Base-by-base conservation (phyloP, 2,888 invertebrate species). In the Cosmia pyralina region DNA sequence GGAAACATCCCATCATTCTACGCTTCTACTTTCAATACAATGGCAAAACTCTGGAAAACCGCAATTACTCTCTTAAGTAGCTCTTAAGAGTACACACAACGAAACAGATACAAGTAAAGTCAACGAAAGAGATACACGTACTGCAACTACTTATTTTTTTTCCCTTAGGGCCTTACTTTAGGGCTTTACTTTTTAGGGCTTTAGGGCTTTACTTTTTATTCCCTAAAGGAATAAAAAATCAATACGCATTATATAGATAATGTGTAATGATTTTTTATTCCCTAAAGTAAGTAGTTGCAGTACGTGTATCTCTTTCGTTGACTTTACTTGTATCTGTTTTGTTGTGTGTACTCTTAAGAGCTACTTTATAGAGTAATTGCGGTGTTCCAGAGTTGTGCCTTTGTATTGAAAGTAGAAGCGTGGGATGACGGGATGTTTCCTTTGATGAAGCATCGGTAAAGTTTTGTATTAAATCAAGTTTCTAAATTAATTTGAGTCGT, bases 31-130 rank as follows among this genome's bases (percentile, higher is more conserved):
- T 72, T 53, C 5, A 53, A 13, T 48, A 58, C 38, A 68, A 62
- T 46, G 41, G 41, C 13, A 28, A 34, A 66, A 55, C 22, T 52
- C 62, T 19, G 15, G 4, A 52, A 65, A 48, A 69, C 72, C 59
- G 52, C 66, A 67, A 69, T 70, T 58, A 77, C 62, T 76, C 22
- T 6, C 15, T 57, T 60, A 58, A 58, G 38, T 55, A 65, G 68
- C 65, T 68, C 17, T 64, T 63, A 66, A 66, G 17, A 66, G 34
- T 75, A 72, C 72, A 70, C n/a, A n/a, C n/a, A n/a, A n/a, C n/a
- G n/a, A n/a, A n/a, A n/a, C n/a, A n/a, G n/a, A n/a, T n/a, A 68
- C 10, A 57, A 74, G 79, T 62, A 44, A 59, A 57, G 34, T 60
- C 44, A 52, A 38, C 50, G 62, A 72, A 60, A 44, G 2, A 52